Evolutionary conservation across 53 echinoderm and acorn worm genomes (phyloP).

Genomic region (Crossaster papposus): DNA sequence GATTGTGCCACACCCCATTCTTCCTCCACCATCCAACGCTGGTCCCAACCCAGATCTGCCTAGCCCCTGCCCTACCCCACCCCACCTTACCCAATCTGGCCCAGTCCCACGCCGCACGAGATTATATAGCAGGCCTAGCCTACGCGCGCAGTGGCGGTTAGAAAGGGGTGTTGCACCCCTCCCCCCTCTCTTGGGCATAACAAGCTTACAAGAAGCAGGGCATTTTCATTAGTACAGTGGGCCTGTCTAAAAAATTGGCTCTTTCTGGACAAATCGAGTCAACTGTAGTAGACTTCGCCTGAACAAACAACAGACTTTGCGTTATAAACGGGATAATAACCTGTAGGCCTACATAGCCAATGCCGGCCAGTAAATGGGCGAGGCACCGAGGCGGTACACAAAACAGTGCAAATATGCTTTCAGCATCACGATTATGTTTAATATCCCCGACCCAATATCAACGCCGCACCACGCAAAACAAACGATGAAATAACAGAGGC

Average conservation of each 20-base stretch:
- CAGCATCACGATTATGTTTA: slow-evolving; percentile 8
- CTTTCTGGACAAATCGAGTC: not conserved
- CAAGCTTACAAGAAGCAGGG: too few relatives aligned
- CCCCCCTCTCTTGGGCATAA: too few relatives aligned
- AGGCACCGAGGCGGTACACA: slow-evolving; percentile 11
- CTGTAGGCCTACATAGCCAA: not conserved
- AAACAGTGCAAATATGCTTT: slow-evolving; percentile 24
- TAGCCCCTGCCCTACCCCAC: too few relatives aligned
- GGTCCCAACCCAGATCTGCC: too few relatives aligned
- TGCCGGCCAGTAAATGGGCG: not conserved
- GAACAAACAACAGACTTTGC: not conserved
- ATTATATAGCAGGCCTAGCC: too few relatives aligned
- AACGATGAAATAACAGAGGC: not conserved
- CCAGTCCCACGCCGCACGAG: too few relatives aligned
- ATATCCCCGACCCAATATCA: slow-evolving; percentile 27
- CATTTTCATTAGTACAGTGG: not conserved
- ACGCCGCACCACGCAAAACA: not conserved
- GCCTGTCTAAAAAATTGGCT: not conserved
- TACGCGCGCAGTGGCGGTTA: too few relatives aligned
- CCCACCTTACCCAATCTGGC: too few relatives aligned
- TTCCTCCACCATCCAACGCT: too few relatives aligned
- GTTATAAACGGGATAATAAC: not conserved
- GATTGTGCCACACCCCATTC: too few relatives aligned
- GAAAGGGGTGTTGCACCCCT: too few relatives aligned
- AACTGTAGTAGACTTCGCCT: not conserved